Evolutionary conservation across 2,797 vertebrate species (phyloP), one percentile per base, ranked within the genome.

Genomic region (Falco columbarius): DNA sequence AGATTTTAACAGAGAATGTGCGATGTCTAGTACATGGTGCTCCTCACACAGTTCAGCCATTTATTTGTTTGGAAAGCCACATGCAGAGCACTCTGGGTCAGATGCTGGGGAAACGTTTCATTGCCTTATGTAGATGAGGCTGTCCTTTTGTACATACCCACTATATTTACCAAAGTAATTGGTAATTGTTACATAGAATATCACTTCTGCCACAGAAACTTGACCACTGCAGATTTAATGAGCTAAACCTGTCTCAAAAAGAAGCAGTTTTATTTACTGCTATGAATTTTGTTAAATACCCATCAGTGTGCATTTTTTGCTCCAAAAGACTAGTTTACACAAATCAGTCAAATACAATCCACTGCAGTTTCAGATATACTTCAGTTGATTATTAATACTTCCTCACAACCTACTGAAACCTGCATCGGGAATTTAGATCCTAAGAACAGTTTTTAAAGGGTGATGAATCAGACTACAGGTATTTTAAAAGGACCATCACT

Each of bases 121-220:
- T 89, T 97, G 84, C 71, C 68, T 93, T 55, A 67, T 76, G 79
- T 36, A 89, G 75, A 85, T 93, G 88, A 81, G 73, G 15, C 18
- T 94, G 63, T 73, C 42, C 27, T 92, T 97, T 91, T 94, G 49
- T 59, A 52, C 32, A 67, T 54, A 81, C 27, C 32, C 52, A 89
- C 77, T 75, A 22, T 84, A 86, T 94, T 96, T 95, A 92, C 89
- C 74, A 71, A 90, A 96, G 89, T 90, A 94, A 87, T 91, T 88
- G 90, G 58, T 89, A 95, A 95, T 93, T 94, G 34, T 92, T 97
- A 84, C 75, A 62, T 16, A 88, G 86, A 95, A 63, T 51, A 95
- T 56, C 29, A 47, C 58, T 89, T 91, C 67, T 96, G 52, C 73
- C 62, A 55, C 52, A 85, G 66, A 94, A 94, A 85, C 38, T 42